phyloP scores from a whole-genome alignment of 2,113 vertebrate genomes.

The Tichodroma muraria region DNA sequence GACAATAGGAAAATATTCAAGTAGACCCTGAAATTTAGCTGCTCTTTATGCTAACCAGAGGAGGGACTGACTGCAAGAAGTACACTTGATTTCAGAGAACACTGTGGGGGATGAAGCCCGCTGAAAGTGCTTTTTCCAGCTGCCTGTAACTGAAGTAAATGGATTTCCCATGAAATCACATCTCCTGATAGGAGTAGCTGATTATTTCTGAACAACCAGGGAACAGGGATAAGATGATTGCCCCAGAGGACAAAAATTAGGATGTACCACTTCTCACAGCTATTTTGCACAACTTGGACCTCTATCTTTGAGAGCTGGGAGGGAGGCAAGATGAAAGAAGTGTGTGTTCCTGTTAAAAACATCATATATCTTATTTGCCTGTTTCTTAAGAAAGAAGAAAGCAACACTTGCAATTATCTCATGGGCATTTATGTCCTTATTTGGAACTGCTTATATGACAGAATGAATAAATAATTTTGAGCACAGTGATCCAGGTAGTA shows the following conservation, averaged over 20 bases:
- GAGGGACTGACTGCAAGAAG: not conserved
- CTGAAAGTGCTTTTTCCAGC: not conserved
- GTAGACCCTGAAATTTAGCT: not conserved
- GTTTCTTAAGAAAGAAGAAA: constrained; percentile 1
- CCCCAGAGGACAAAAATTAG: not conserved
- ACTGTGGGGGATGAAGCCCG: not conserved
- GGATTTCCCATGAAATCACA: not conserved
- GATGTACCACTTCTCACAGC: not conserved
- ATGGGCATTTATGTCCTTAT: not conserved
- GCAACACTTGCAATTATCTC: not conserved
- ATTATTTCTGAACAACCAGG: not conserved
- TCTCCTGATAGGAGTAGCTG: not conserved
- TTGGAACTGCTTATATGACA: constrained; percentile 14
- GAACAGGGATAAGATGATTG: not conserved
- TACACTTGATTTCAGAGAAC: not conserved
- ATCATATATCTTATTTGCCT: not conserved
- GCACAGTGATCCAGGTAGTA: not conserved
- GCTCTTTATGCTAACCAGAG: not conserved
- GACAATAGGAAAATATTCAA: not conserved
- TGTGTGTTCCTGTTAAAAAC: not conserved
- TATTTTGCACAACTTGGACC: not conserved
- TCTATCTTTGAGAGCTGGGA: not conserved
- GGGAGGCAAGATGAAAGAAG: not conserved
- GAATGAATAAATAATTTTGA: constrained; percentile 47
- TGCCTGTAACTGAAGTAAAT: not conserved